phyloP scores from a whole-genome alignment of 2,888 invertebrate genomes.

The Dasysyrphus tricinctus region DNA sequence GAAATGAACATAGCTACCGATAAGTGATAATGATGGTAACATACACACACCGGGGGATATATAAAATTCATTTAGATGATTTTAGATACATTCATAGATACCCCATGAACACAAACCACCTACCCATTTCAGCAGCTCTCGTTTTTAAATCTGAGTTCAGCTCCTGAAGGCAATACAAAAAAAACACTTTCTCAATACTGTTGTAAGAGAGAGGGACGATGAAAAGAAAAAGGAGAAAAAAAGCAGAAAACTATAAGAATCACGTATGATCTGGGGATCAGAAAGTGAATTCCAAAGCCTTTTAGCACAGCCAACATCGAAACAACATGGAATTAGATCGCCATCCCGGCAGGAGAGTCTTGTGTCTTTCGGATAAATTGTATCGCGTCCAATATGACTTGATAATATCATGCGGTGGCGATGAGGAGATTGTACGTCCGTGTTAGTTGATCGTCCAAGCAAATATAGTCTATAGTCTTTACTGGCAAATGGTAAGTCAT shows the following conservation, averaged over 20 bases:
- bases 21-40: slow-evolving; percentile 57
- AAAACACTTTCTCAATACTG: slow-evolving; percentile 63
- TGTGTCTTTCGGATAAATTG: slow-evolving; percentile 24
- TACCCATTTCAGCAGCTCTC: slow-evolving; percentile 46
- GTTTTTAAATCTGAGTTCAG: slow-evolving; percentile 32
- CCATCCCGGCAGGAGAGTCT: slow-evolving; percentile 17
- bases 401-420: slow-evolving; percentile 56
- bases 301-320: slow-evolving; percentile 16
- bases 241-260: slow-evolving; percentile 36
- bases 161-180: slow-evolving; percentile 2
- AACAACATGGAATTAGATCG: slow-evolving; percentile 37
- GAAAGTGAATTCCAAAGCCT: too few species aligned
- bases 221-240: background rate
- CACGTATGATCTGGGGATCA: slow-evolving; percentile 71
- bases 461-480: slow-evolving; percentile 47
- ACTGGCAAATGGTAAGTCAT: slow-evolving; percentile 24
- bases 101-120: background rate
- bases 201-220: background rate
- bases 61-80: slow-evolving; percentile 33
- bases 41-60: background rate
- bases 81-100: slow-evolving; percentile 41
- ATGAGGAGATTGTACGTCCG: slow-evolving; percentile 41
- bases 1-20: slow-evolving; percentile 49
- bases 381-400: slow-evolving; percentile 62
- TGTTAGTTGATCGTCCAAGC: slow-evolving; percentile 16